A percentile compares a stretch with the other conserved stretches of the same genome.
phyloP scores from a whole-genome alignment of 37 sponge, comb jelly and placozoan species.

The Trichoplax adhaerens region DNA sequence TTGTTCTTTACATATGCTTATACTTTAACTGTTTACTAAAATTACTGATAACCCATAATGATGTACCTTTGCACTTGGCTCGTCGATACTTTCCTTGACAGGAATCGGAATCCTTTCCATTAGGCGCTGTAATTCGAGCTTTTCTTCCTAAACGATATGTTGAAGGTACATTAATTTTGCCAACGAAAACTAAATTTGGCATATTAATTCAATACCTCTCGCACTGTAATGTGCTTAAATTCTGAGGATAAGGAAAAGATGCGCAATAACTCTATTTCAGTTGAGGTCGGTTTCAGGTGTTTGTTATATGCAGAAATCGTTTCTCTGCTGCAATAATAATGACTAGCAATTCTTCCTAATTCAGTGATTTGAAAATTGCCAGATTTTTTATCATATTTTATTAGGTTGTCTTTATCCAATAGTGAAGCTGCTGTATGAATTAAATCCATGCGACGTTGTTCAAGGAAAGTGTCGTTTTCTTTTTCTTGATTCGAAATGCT shows the following conservation, averaged over 20 bases:
- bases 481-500: slow-evolving; percentile 53
- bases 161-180: neutral
- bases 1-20: too few relatives aligned
- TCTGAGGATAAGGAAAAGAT: slow-evolving; percentile 94
- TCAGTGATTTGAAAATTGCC: slow-evolving; percentile 93
- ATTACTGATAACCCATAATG: neutral
- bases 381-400: slow-evolving; percentile 87
- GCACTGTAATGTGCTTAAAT: slow-evolving; percentile 88
- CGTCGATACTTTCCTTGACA: slow-evolving; percentile 94
- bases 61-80: slow-evolving; percentile 88
- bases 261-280: slow-evolving; percentile 91
- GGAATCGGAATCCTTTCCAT: slow-evolving; percentile 91
- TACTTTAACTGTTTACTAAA: neutral
- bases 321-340: slow-evolving; percentile 85
- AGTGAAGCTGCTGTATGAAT: slow-evolving; percentile 86
- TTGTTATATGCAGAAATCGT: slow-evolving; percentile 89
- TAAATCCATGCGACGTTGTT: slow-evolving; percentile 75
- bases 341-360: slow-evolving; percentile 91
- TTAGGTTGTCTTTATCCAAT: slow-evolving; percentile 72
- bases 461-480: slow-evolving; percentile 59
- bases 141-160: slow-evolving; percentile 57
- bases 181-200: neutral
- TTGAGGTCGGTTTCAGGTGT: slow-evolving; percentile 82
- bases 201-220: slow-evolving; percentile 48
- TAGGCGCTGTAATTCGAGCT: slow-evolving; percentile 79